Evolutionary conservation across 2,888 invertebrate genomes (phyloP).

Genomic region (Onthophagus sagittarius): DNA sequence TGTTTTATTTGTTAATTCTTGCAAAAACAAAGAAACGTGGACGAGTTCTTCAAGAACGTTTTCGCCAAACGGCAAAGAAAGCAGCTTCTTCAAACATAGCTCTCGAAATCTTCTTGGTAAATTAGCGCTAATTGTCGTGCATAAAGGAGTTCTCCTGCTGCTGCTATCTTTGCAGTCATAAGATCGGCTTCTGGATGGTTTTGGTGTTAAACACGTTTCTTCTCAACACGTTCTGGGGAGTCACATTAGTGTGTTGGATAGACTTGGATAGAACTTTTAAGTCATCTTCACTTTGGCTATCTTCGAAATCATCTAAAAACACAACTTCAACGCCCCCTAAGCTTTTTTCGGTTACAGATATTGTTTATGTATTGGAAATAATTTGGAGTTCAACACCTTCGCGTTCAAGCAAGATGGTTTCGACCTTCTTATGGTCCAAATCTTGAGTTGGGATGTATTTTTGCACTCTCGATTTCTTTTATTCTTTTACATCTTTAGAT

Average conservation of each 20-base stretch:
- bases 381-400: slow-evolving; percentile 47
- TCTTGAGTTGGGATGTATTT: slow-evolving; percentile 12
- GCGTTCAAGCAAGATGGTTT: slow-evolving; percentile 55
- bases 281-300: slow-evolving; percentile 42
- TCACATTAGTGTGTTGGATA: slow-evolving; percentile 40
- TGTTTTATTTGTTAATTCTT: slow-evolving; percentile 23
- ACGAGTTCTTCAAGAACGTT: slow-evolving; percentile 67
- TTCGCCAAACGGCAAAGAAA: slow-evolving; percentile 65
- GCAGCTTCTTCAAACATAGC: slow-evolving; percentile 61
- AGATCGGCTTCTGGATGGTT: slow-evolving; percentile 31
- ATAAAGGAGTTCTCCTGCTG: slow-evolving; percentile 56
- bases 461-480: neutral
- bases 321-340: slow-evolving; percentile 60
- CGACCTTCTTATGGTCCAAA: slow-evolving; percentile 27
- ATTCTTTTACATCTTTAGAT: slow-evolving; percentile 28
- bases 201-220: neutral
- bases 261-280: slow-evolving; percentile 28
- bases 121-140: slow-evolving; percentile 60
- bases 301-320: slow-evolving; percentile 54
- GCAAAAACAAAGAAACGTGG: slow-evolving; percentile 50
- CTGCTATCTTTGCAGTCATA: slow-evolving; percentile 46
- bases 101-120: slow-evolving; percentile 53
- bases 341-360: slow-evolving; percentile 34
- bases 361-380: slow-evolving; percentile 55
- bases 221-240: neutral